Conservation (phyloP, 1,140 invertebrate genomes). For the Cotesia chilonis region DNA sequence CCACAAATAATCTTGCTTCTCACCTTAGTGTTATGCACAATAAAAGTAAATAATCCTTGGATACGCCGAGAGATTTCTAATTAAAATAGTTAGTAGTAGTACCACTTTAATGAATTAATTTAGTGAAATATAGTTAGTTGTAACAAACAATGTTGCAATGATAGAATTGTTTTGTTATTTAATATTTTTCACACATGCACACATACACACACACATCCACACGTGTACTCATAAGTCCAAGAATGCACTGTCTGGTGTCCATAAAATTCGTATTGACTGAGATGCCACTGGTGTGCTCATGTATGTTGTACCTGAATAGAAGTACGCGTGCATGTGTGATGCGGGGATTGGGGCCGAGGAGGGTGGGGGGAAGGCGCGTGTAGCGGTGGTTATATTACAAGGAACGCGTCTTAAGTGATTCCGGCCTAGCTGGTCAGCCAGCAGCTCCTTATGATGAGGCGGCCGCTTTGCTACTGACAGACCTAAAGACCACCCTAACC, state of each 20-base stretch:
- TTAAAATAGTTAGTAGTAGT: background rate
- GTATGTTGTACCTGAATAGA: slow-evolving; percentile 36
- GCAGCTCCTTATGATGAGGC: slow-evolving; percentile 66
- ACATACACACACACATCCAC: slow-evolving; percentile 7
- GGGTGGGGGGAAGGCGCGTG: slow-evolving; percentile 47
- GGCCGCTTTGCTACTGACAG: slow-evolving; percentile 67
- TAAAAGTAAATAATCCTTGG: background rate
- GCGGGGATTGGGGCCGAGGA: slow-evolving; percentile 31
- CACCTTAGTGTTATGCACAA: slow-evolving; percentile 12
- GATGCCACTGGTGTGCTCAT: slow-evolving; percentile 31
- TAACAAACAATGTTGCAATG: background rate
- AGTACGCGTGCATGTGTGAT: slow-evolving; percentile 19
- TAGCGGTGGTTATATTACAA: slow-evolving; percentile 58
- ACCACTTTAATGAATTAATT: background rate
- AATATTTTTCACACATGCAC: slow-evolving; percentile 9
- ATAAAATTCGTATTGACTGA: slow-evolving; percentile 22
- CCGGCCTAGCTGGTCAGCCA: slow-evolving; percentile 62
- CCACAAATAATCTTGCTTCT: slow-evolving; percentile 7
- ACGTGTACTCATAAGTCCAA: slow-evolving; percentile 38
- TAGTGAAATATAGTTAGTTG: too few relatives aligned
- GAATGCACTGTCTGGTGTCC: slow-evolving; percentile 22
- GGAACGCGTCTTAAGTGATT: slow-evolving; percentile 65
- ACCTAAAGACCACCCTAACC: slow-evolving; percentile 66
- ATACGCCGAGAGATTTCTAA: background rate
- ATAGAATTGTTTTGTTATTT: background rate